Base-by-base conservation (phyloP, 2,888 invertebrate genomes). In the Nineta flava region DNA sequence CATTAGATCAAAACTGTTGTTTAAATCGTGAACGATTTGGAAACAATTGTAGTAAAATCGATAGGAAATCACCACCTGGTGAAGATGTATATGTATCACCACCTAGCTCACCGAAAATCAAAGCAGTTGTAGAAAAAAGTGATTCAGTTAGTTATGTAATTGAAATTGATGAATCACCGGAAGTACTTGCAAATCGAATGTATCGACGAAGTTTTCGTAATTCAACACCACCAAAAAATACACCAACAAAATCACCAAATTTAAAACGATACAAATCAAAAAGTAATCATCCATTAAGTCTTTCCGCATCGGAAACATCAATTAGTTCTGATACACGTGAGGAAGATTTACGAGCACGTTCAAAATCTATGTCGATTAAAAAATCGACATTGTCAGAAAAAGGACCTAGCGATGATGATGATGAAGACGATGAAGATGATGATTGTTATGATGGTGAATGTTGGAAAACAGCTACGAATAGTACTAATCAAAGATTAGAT, bases 71-170 rank as follows among this genome's bases (percentile, higher is more conserved):
- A 4, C 21, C 49, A 16, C 54, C 67, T 3, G 67, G 69, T 2
- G 65, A 68, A 34, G 60, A 66, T 3, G 65, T 65, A 31, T 65
- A 65, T 53, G 59, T 67, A n/a, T 76, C 77, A 50, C 73, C 77
- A 15, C 79, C 83, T 1, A 72, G 76, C 9, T 79, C 84, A 15
- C 84, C 85, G 10, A 80, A 83, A 56, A 81, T 88, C 21, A 87
- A 87, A 60, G 86, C 82, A 12, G 81, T 90, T 53, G 85, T 88
- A 1, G 84, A 87, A 63, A 87, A 88, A 63, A 82, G 80, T 50
- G 88, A 87, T 63, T 88, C 87, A 0, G 86, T 90, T 38, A 86
- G 87, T 59, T 90, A 86, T 79, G 86, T 88, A 15, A 70, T 88
- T 31, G 87, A 88, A 63, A 81, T 90, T 61, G 76, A 78, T 51